Percentiles rank a stretch among this genome's conserved stretches.
Conservation (phyloP, 2,888 invertebrate genomes). For the Elmis aenea region DNA sequence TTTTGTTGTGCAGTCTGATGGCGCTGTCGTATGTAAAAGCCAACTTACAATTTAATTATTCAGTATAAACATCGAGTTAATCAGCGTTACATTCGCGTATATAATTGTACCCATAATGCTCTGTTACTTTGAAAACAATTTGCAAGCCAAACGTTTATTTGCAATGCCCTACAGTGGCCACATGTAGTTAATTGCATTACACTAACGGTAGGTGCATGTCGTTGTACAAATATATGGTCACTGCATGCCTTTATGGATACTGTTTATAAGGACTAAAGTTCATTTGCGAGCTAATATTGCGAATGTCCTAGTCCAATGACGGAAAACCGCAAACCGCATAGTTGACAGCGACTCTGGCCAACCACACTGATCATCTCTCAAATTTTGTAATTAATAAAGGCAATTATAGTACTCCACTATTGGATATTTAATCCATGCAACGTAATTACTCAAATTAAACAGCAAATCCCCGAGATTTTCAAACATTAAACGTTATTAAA, state of each 20-base stretch:
- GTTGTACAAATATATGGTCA: constrained; percentile 9
- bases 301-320: constrained; percentile 3
- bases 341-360: constrained; percentile 13
- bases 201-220: constrained; percentile 37
- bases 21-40: not conserved
- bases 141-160: constrained; percentile 41
- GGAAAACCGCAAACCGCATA: constrained; percentile 17
- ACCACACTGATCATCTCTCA: constrained; percentile 13
- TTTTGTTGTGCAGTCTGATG: no score
- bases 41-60: not conserved
- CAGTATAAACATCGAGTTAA: not conserved
- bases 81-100: not conserved
- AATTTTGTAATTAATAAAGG: constrained; percentile 9
- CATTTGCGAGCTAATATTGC: constrained; percentile 9
- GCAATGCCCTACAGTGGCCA: constrained; percentile 36
- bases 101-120: not conserved
- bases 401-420: no score
- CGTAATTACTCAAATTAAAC: no score
- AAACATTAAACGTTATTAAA: no score
- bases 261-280: no score
- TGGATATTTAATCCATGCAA: no score
- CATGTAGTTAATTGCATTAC: constrained; percentile 44
- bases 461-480: no score
- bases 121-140: constrained; percentile 35
- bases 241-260: constrained; percentile 1